Percentiles rank a stretch among this genome's conserved stretches.
phyloP scores from a whole-genome alignment of 2,888 invertebrate genomes.

The Nymphalis polychloros region DNA sequence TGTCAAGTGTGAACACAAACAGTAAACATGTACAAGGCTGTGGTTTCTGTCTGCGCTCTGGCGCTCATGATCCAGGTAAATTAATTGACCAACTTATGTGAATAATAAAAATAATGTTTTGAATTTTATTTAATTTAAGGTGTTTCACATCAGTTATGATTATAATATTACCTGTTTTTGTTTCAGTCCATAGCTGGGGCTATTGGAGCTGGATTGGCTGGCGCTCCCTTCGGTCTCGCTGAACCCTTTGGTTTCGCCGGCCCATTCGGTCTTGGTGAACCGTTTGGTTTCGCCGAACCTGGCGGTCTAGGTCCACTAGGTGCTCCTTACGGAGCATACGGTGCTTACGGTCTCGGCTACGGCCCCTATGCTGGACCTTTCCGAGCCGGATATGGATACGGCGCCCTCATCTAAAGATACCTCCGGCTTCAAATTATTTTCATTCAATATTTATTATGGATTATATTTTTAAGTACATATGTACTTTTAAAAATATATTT shows the following conservation, averaged over 20 bases:
- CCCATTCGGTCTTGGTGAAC: background rate
- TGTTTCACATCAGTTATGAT: background rate
- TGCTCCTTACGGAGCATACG: background rate
- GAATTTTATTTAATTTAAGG: background rate
- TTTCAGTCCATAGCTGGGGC: background rate
- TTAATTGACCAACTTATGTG: background rate
- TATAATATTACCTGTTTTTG: background rate
- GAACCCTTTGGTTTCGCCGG: background rate
- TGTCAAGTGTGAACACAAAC: slow-evolving; percentile 16
- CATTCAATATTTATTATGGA: too few species aligned
- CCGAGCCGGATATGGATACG: too few species aligned
- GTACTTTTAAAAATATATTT: too few species aligned
- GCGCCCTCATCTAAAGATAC: too few species aligned
- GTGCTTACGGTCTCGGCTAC: too few species aligned
- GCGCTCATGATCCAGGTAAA: slow-evolving; percentile 47
- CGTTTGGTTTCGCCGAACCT: background rate
- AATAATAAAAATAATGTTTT: background rate
- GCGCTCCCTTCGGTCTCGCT: background rate
- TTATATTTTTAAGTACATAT: too few species aligned
- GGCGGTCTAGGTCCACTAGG: background rate
- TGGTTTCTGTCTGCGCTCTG: slow-evolving; percentile 46
- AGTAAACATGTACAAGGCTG: slow-evolving; percentile 45
- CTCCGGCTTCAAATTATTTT: too few species aligned
- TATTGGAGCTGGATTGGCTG: too few species aligned
- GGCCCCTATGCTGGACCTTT: too few species aligned